Evolutionary conservation across 2,797 vertebrate genomes (phyloP).

Genomic region (Megaceryle alcyon): DNA sequence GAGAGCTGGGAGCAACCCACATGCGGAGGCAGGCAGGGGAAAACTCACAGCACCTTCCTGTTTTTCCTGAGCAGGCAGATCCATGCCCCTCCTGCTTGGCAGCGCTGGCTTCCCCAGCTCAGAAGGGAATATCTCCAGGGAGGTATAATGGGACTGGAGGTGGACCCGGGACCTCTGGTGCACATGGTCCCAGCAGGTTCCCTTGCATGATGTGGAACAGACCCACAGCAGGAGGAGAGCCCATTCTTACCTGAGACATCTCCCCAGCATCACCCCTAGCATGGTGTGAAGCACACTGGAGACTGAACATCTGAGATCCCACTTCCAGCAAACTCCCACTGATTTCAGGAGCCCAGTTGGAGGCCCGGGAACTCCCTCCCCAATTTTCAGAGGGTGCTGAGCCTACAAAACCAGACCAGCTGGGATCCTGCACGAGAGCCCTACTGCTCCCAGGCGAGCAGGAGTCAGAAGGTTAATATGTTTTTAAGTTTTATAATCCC

Average conservation of each 20-base stretch:
- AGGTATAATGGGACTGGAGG: fast-evolving
- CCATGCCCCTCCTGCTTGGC: neutral
- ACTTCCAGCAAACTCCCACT: neutral
- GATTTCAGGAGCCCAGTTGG: neutral
- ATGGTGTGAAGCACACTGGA: neutral
- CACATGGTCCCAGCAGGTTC: neutral
- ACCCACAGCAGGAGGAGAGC: neutral
- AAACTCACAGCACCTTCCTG: neutral
- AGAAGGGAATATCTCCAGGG: neutral
- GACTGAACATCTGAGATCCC: neutral
- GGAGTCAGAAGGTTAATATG: neutral
- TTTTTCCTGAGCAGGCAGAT: neutral
- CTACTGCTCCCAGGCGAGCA: neutral
- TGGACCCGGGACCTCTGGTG: neutral
- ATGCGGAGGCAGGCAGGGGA: fast-evolving
- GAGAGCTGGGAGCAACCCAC: neutral
- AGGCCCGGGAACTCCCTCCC: neutral
- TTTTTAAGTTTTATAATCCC: neutral
- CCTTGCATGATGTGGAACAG: neutral
- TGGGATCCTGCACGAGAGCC: neutral
- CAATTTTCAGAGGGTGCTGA: neutral
- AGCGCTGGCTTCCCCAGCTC: neutral
- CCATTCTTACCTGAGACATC: neutral
- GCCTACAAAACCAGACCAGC: neutral
- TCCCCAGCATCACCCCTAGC: neutral